Evolutionary conservation across 2,797 vertebrate genomes (phyloP).

Genomic region (Carduelis carduelis): DNA sequence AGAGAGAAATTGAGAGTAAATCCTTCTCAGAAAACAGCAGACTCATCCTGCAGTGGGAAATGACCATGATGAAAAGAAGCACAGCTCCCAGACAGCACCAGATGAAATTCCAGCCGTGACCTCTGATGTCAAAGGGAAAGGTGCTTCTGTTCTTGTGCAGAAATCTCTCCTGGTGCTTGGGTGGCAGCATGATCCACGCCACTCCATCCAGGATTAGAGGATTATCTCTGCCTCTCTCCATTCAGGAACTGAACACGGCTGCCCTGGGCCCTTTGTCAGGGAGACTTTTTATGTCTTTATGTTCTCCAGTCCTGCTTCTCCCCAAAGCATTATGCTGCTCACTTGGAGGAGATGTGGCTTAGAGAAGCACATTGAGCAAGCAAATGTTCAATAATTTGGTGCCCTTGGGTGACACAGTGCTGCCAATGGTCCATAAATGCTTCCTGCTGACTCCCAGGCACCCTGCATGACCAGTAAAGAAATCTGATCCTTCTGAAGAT

Average conservation of each 20-base stretch:
- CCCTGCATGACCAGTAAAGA: slow-evolving; percentile 63
- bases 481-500: background rate
- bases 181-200: slow-evolving; percentile 81
- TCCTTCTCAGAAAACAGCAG: slow-evolving; percentile 3
- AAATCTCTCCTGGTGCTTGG: slow-evolving; percentile 81
- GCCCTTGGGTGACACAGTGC: slow-evolving; percentile 72
- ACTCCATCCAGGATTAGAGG: slow-evolving; percentile 86
- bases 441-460: slow-evolving; percentile 86
- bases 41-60: slow-evolving; percentile 31
- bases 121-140: slow-evolving; percentile 85
- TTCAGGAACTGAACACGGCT: slow-evolving; percentile 85
- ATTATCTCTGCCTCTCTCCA: slow-evolving; percentile 86
- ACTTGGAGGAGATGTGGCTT: slow-evolving; percentile 79
- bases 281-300: slow-evolving; percentile 73
- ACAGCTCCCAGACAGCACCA: slow-evolving; percentile 38
- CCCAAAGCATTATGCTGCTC: slow-evolving; percentile 78
- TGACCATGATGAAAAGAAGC: slow-evolving; percentile 17
- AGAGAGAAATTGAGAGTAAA: background rate
- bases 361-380: slow-evolving; percentile 63
- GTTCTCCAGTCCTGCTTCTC: slow-evolving; percentile 66
- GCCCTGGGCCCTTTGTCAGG: slow-evolving; percentile 89
- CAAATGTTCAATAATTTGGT: slow-evolving; percentile 79
- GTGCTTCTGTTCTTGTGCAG: slow-evolving; percentile 87
- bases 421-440: slow-evolving; percentile 81
- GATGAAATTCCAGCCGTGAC: slow-evolving; percentile 75